phyloP scores from a whole-genome alignment of 2,113 vertebrate genomes.

The Regulus satrapa region DNA sequence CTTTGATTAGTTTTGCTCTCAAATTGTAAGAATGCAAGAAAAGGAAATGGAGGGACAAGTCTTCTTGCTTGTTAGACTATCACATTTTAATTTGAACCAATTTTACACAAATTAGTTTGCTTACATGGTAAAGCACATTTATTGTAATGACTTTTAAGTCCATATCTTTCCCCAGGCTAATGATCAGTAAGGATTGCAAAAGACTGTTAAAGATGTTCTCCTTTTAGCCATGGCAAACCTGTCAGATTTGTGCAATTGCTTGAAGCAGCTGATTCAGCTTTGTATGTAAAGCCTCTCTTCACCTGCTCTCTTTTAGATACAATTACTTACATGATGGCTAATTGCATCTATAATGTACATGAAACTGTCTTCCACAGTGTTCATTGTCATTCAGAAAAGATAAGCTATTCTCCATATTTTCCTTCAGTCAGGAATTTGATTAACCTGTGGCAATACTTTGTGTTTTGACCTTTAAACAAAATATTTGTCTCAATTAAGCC shows the following conservation, averaged over 20 bases:
- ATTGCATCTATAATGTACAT: not conserved
- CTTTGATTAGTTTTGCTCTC: not conserved
- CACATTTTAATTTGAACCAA: not conserved
- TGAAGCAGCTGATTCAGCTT: slow-evolving; percentile 15
- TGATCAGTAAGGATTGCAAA: not conserved
- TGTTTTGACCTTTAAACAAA: slow-evolving; percentile 41
- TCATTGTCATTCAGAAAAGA: not conserved
- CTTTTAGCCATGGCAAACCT: not conserved
- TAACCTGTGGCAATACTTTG: slow-evolving; percentile 15
- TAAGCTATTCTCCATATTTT: not conserved
- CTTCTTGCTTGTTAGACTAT: not conserved
- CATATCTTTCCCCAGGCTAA: not conserved
- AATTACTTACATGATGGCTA: not conserved
- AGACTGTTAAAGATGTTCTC: not conserved
- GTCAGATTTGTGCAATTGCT: not conserved
- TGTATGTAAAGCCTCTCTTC: not conserved
- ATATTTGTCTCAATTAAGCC: not conserved
- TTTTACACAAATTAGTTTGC: slow-evolving; percentile 9
- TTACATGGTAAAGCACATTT: not conserved
- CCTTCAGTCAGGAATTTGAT: not conserved
- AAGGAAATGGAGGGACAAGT: not conserved
- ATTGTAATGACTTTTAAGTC: not conserved
- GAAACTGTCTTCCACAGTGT: not conserved
- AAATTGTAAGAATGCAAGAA: not conserved
- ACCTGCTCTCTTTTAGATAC: not conserved